Base-by-base conservation (phyloP, 2,888 invertebrate genomes). In the Yponomeuta sedellus region DNA sequence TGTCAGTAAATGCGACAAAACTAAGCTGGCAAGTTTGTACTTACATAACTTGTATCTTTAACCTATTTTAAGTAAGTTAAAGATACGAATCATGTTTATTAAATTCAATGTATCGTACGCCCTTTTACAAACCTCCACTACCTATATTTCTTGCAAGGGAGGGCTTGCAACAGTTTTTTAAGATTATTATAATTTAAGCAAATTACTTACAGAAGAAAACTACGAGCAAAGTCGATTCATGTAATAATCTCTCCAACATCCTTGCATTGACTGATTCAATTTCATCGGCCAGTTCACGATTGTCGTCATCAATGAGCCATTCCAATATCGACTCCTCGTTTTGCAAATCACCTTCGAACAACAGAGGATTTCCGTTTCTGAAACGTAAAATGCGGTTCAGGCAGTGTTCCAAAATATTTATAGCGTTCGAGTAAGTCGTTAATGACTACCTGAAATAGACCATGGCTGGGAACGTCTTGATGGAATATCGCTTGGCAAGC, bases 281-380 rank as follows among this genome's bases (percentile, higher is more conserved):
- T 91, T 98, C 97, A 86, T 98, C 98, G 22, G 97, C 97, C 72
- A 98, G 82, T 86, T 98, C 98, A 16, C 98, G 93, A 80, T 97
- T 98, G 71, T 98, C 97, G 77, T 98, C 98, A 80, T 98, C 97
- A 71, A 96, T 95, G 2, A 98, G 89, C 98, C 98, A 98, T 84
- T 98, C 97, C 66, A 98, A 88, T 34, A 98, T 97, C 0, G 96
- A 96, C 75, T 97, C 96, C 85, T 97, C 97, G 77, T 97, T 97
- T 86, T 97, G 97, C 64, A 98, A 88, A 86, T 98, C 97, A 34
- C 97, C 97, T 94, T 97, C 97, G 77, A 96, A 97, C 10, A 97
- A 85, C 52, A 97, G 92, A 8, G 97, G 97, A 85, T 97, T 97
- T 63, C 97, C 97, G 75, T 97, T 97, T 77, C 97, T 94, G 59